Percentiles rank a stretch among this genome's conserved stretches.
Evolutionary conservation across 2,888 invertebrate genomes (phyloP).

Genomic region (Synergus umbraculus): DNA sequence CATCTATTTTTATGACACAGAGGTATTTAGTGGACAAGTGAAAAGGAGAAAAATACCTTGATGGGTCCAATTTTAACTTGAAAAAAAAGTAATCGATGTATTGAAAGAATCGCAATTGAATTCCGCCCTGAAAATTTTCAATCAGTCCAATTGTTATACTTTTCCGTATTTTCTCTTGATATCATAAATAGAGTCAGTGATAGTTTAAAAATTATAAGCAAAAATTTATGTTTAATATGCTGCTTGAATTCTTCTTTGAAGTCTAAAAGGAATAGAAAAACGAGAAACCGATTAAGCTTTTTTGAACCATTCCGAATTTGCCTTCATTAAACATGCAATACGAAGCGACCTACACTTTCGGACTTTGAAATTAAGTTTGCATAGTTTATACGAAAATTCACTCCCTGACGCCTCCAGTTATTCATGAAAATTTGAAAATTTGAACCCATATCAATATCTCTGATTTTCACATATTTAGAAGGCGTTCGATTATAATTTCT

Average conservation of each 20-base stretch:
- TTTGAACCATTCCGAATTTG: neutral
- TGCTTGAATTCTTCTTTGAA: no score
- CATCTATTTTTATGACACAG: slow-evolving; percentile 23
- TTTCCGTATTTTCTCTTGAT: neutral
- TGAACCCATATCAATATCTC: neutral
- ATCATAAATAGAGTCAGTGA: neutral
- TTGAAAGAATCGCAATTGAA: neutral
- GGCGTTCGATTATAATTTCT: no score
- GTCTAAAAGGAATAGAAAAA: neutral
- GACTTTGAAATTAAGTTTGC: slow-evolving; percentile 30
- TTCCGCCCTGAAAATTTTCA: neutral
- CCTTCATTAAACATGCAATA: slow-evolving; percentile 2
- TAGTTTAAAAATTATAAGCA: no score
- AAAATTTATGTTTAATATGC: no score
- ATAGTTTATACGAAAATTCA: slow-evolving; percentile 14
- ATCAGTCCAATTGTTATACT: neutral
- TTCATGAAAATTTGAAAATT: neutral
- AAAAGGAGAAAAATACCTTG: slow-evolving; percentile 3
- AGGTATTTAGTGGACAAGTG: slow-evolving; percentile 11
- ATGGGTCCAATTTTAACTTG: slow-evolving; percentile 24
- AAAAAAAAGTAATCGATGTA: neutral
- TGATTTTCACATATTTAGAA: slow-evolving; percentile 9
- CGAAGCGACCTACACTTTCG: neutral
- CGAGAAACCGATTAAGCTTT: neutral
- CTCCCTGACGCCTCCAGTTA: neutral